Percentiles rank a stretch among this genome's conserved stretches.
Conservation (phyloP, 2,113 vertebrate genomes). For the Podarcis raffonei region DNA sequence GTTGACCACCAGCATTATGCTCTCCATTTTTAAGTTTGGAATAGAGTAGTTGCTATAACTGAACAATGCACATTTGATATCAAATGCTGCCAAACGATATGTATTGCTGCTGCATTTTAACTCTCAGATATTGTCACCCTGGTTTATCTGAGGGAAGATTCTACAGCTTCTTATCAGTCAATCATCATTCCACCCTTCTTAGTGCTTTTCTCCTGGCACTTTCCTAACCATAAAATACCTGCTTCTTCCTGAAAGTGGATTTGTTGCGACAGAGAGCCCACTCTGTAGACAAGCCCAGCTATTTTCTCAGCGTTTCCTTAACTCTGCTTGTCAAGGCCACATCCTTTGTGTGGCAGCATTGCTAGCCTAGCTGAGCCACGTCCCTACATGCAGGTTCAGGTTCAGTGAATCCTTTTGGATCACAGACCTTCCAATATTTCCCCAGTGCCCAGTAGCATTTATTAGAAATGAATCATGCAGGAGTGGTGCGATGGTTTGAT, state of each 20-base stretch:
- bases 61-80: neutral
- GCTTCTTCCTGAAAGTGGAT: neutral
- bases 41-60: neutral
- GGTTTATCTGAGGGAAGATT: no score
- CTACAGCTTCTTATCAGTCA: no score
- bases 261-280: neutral
- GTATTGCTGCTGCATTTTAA: no score
- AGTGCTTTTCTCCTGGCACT: slow-evolving; percentile 9
- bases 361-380: slow-evolving; percentile 47
- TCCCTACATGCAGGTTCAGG: slow-evolving; percentile 61
- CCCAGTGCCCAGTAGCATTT: slow-evolving; percentile 40
- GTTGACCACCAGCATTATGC: no score
- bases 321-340: neutral
- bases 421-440: slow-evolving; percentile 34
- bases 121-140: no score
- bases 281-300: neutral
- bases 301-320: slow-evolving; percentile 1
- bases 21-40: no score
- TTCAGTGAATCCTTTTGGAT: slow-evolving; percentile 60
- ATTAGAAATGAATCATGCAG: slow-evolving; percentile 66
- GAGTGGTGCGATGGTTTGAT: slow-evolving; percentile 58
- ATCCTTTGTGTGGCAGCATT: slow-evolving; percentile 32
- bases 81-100: neutral
- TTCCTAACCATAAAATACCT: neutral
- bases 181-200: no score